Evolutionary conservation across 2,888 invertebrate species (phyloP).

Genomic region (Entomobrya multifasciata): DNA sequence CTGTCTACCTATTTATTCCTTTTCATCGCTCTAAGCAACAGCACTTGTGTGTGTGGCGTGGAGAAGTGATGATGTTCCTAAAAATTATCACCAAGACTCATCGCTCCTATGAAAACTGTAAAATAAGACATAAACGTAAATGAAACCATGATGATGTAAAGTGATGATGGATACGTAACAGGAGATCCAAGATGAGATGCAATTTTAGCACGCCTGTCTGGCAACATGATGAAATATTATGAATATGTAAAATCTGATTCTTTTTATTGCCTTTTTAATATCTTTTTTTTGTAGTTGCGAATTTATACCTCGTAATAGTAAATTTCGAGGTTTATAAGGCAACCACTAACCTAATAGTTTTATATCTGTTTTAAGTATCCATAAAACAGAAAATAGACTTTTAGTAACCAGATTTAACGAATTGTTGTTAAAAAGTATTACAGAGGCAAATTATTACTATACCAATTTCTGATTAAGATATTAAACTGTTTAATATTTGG

Average conservation of each 20-base stretch:
- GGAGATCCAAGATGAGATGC: background rate
- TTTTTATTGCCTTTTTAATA: constrained; percentile 46
- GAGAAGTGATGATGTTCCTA: no score
- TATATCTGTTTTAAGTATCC: no score
- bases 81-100: no score
- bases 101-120: background rate
- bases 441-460: no score
- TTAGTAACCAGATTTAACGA: no score
- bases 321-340: background rate
- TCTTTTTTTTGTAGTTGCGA: background rate
- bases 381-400: no score
- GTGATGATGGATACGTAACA: background rate
- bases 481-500: no score
- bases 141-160: no score
- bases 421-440: no score
- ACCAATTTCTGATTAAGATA: no score
- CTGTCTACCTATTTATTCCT: no score
- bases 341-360: background rate
- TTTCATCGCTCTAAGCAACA: background rate
- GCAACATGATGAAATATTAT: constrained; percentile 15
- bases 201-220: background rate
- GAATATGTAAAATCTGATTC: constrained; percentile 4
- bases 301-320: background rate
- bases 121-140: background rate
- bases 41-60: no score